Percentiles rank a stretch among this genome's conserved stretches.
phyloP scores from a whole-genome alignment of 2,888 invertebrate species.

The Catocala nupta region DNA sequence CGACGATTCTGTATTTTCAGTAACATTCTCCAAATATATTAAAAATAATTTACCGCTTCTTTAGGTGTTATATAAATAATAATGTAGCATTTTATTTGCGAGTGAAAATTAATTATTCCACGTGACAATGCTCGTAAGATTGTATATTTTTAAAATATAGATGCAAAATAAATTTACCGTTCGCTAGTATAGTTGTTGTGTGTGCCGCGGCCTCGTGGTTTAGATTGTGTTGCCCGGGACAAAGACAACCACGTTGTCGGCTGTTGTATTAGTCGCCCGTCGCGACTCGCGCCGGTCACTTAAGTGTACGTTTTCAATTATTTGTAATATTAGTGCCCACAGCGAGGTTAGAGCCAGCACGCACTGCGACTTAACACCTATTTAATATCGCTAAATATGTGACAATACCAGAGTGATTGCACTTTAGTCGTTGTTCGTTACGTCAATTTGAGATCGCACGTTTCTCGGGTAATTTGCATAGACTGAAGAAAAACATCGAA shows the following conservation, averaged over 20 bases:
- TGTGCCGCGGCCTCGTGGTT: slow-evolving; percentile 28
- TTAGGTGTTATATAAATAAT: slow-evolving; percentile 39
- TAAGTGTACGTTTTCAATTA: slow-evolving; percentile 4
- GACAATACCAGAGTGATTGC: too few species aligned
- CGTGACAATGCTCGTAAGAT: slow-evolving; percentile 41
- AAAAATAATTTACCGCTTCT: slow-evolving; percentile 38
- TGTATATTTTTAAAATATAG: slow-evolving; percentile 50
- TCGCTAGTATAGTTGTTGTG: slow-evolving; percentile 51
- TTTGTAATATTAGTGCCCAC: slow-evolving; percentile 1
- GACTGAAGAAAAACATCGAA: slow-evolving; percentile 28
- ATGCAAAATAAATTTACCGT: slow-evolving; percentile 43
- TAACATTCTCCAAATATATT: slow-evolving; percentile 26
- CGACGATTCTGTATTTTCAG: slow-evolving; percentile 24
- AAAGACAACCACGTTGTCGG: slow-evolving; percentile 13
- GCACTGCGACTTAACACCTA: background rate
- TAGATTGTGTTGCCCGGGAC: slow-evolving; percentile 2
- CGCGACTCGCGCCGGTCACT: background rate
- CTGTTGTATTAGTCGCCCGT: slow-evolving; percentile 7
- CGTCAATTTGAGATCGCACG: slow-evolving; percentile 5
- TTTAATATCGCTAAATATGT: background rate
- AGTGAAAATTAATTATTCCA: slow-evolving; percentile 42
- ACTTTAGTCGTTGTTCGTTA: background rate
- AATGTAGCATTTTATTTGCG: slow-evolving; percentile 41
- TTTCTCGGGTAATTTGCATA: slow-evolving; percentile 8
- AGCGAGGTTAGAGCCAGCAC: background rate